Percentiles rank a stretch among this genome's conserved stretches.
These are phyloP conservation scores for Ophioninae sp. DNA, from an alignment of 2,888 invertebrate species.

Conservation along the genomic window DNA sequence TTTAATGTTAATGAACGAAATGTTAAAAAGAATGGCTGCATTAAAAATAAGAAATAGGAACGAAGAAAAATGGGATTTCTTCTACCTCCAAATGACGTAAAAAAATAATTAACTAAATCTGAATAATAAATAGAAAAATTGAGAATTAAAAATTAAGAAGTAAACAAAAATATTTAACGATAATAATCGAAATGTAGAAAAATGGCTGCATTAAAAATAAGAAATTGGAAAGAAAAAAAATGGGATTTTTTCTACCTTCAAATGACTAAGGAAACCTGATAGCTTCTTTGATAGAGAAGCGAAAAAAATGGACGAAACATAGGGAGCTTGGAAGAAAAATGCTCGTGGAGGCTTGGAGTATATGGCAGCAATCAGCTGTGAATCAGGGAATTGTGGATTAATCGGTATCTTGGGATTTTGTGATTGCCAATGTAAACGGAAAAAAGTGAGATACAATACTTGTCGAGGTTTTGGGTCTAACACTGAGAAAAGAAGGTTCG, in stretches of 20 bases:
- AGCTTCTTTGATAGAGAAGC: not conserved
- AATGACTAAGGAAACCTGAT: not conserved
- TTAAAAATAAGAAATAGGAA: too few species aligned
- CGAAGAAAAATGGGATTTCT: not conserved
- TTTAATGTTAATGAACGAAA: too few species aligned
- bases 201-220: not conserved
- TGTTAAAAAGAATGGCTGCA: too few species aligned
- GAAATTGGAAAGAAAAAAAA: not conserved
- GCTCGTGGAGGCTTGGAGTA: constrained; percentile 56
- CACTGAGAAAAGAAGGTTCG: constrained; percentile 36
- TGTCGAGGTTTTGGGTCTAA: not conserved
- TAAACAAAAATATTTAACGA: too few species aligned
- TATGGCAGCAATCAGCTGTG: constrained; percentile 63
- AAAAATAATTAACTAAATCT: not conserved
- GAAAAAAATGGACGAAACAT: not conserved
- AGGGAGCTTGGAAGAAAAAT: constrained; percentile 9
- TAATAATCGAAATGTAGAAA: not conserved
- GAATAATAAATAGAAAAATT: not conserved
- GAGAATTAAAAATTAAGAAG: too few species aligned
- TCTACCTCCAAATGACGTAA: too few species aligned
- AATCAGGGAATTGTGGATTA: constrained; percentile 67
- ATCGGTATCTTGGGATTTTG: constrained; percentile 62
- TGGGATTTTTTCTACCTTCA: not conserved
- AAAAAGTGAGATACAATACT: constrained; percentile 36
- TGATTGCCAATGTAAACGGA: constrained; percentile 39